Evolutionary conservation across 2,888 invertebrate genomes (phyloP), one percentile per base, ranked within the genome.

Genomic region (Volucella inflata): DNA sequence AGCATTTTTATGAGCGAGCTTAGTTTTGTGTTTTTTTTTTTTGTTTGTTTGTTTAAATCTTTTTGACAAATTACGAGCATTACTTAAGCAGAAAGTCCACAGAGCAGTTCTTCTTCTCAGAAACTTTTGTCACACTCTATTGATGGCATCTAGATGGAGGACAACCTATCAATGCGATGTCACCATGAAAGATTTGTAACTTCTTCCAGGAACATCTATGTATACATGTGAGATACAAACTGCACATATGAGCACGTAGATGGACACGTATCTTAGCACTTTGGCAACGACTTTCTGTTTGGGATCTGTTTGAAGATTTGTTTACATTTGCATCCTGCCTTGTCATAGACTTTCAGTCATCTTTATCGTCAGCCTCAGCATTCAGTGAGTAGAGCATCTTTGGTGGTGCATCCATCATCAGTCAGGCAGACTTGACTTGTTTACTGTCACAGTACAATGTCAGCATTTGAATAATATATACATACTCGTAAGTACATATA

Each of bases 21-120:
- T 53, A 70, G 51, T 65, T 2, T 21, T 21, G 1, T n/a, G 1
- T 21, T 21, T 21, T 21, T 21, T 21, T 21, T 21, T 21, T 21
- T 30, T 30, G 4, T 30, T 30, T 30, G 4, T 30, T 30, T 30
- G 1, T 46, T 68, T 59, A 74, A 53, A 70, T 51, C 70, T 79
- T 83, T 83, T 79, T 79, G 80, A 84, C 84, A 84, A 84, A 84
- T 80, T 48, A 65, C 70, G 38, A 59, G 55, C 74, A 79, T 60
- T 64, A 14, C 46, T 74, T 62, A 17, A 59, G 21, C 55, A 44
- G 71, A 48, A 12, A 12, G 11, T n/a, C 55, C 30, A 55, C 21
- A 44, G 53, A 36, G 11, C 14, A 40, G 55, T 21, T 53, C 4
- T n/a, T 17, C n/a, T 74, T 83, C 67, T 64, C n/a, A 21, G 72